Percentiles rank a stretch among this genome's conserved stretches.
phyloP scores from a whole-genome alignment of 2,888 invertebrate genomes.

The Stenichneumon culpator region DNA sequence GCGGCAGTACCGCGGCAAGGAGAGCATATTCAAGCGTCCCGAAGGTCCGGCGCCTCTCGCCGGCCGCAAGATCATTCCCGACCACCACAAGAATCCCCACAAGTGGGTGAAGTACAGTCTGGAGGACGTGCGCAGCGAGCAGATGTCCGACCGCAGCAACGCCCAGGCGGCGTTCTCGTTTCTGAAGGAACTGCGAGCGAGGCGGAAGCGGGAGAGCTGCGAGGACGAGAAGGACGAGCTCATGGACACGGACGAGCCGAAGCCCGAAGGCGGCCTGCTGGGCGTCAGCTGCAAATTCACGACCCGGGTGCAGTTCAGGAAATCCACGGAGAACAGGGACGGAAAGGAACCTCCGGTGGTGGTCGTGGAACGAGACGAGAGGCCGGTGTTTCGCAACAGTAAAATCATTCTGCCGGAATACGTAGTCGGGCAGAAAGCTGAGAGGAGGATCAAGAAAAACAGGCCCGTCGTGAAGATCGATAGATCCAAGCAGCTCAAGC shows the following conservation, averaged over 20 bases:
- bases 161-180: constrained; percentile 92
- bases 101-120: constrained; percentile 94
- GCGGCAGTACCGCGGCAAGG: constrained; percentile 89
- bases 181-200: constrained; percentile 89
- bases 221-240: constrained; percentile 66
- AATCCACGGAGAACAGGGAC: constrained; percentile 67
- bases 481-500: constrained; percentile 84
- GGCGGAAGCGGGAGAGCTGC: constrained; percentile 77
- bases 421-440: constrained; percentile 89
- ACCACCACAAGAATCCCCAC: constrained; percentile 90
- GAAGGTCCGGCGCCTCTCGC: constrained; percentile 87
- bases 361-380: constrained; percentile 77
- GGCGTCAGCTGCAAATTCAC: constrained; percentile 57
- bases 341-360: constrained; percentile 39
- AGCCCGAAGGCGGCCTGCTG: constrained; percentile 32
- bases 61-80: constrained; percentile 84
- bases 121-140: constrained; percentile 91
- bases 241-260: constrained; percentile 74
- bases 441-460: constrained; percentile 85
- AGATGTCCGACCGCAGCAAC: constrained; percentile 93
- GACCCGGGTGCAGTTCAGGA: constrained; percentile 74
- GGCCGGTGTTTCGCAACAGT: constrained; percentile 88
- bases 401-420: constrained; percentile 94
- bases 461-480: constrained; percentile 69
- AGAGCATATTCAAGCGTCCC: constrained; percentile 93